Conservation (phyloP, 2,113 vertebrate species). For the Micronisus gabar region DNA sequence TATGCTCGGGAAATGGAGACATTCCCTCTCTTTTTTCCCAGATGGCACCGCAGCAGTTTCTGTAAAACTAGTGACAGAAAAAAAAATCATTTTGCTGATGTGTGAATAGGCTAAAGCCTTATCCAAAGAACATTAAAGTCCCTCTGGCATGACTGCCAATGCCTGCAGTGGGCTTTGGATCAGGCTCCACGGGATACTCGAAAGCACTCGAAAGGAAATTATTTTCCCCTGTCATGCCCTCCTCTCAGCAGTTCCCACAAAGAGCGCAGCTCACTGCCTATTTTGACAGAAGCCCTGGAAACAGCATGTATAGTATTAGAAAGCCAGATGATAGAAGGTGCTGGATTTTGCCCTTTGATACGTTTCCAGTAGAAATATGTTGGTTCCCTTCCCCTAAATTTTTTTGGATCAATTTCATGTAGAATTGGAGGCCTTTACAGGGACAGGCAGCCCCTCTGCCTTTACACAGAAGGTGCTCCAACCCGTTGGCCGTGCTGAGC, state of each 20-base stretch:
- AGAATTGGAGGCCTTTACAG: not conserved
- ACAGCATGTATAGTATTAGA: not conserved
- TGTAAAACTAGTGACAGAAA: constrained; percentile 1
- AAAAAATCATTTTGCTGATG: not conserved
- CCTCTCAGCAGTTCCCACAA: not conserved
- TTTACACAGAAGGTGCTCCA: not conserved
- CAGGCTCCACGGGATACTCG: not conserved
- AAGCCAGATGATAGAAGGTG: not conserved
- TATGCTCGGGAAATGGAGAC: constrained; percentile 29
- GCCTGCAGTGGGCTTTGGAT: not conserved
- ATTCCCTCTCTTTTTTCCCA: constrained; percentile 19
- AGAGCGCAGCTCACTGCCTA: not conserved
- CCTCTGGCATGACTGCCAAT: not conserved
- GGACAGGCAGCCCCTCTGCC: not conserved
- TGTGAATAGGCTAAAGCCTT: not conserved
- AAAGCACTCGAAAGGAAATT: not conserved
- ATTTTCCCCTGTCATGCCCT: not conserved
- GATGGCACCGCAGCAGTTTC: not conserved
- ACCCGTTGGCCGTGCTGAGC: fast-evolving
- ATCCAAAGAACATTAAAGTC: not conserved
- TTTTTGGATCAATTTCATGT: not conserved
- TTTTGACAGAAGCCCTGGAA: constrained; percentile 37
- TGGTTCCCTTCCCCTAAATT: not conserved
- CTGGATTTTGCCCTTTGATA: constrained; percentile 32
- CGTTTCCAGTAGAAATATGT: constrained; percentile 16